Evolutionary conservation across 2,888 invertebrate species (phyloP), one percentile per base, ranked within the genome.

Genomic region (Deilephila porcellus): DNA sequence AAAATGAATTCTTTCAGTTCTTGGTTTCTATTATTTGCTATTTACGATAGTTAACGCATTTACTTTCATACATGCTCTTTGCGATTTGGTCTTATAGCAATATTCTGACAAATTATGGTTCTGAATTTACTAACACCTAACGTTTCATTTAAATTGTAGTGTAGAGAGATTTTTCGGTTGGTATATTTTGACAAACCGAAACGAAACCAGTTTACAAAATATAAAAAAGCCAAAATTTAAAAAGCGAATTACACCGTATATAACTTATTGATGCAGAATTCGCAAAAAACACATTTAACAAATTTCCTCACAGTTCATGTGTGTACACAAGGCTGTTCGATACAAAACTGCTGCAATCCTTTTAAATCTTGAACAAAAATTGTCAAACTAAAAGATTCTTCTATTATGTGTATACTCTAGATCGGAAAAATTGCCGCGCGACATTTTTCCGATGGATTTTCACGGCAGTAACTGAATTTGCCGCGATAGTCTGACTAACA

Each of bases 401-500:
- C 37, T 37, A 63, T 67, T 67, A 67, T 25, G 52, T 52, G 34
- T 53, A 37, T 19, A 63, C 56, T 71, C 19, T 32, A 59, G 45
- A 37, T 63, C 29, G 62, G 59, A 53, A 72, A 70, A 62, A 64
- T 73, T 70, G 71, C 34, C 29, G 53, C 60, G n/a, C 60, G 11
- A 64, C 72, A 72, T 32, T 73, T 73, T 73, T 34, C 64, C 56
- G 53, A 67, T 71, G 34, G 56, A 72, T 72, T 71, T 74, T 67
- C 45, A 60, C 53, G 52, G 63, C 20, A 37, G 60, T 71, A 72
- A 76, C 73, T 70, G 75, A 78, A 76, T 76, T 76, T 75, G 74
- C 74, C 67, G 75, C 72, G 75, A 78, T 75, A 74, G 71, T 74
- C 73, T 72, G 73, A 71, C 74, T 71, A 71, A 76, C 72, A 74